Evolutionary conservation across 2,797 vertebrate genomes (phyloP).

Genomic region (Micrastur ruficollis): DNA sequence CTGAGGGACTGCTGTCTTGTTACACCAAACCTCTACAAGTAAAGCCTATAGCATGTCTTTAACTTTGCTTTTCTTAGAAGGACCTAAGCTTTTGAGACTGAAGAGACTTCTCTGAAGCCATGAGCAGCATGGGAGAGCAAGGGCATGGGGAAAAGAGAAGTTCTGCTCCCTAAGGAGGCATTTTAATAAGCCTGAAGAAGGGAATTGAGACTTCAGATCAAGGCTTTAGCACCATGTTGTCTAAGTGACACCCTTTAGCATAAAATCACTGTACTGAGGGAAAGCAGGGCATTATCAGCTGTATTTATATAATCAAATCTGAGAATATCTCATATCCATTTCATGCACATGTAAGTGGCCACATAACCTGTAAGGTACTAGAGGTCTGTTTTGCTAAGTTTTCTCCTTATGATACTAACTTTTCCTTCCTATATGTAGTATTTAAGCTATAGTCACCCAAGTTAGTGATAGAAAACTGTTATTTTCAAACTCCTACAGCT

Average conservation of each 20-base stretch:
- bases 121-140: background rate
- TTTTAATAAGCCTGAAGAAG: background rate
- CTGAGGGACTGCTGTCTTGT: background rate
- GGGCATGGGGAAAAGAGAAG: background rate
- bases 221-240: background rate
- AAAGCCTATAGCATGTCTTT: background rate
- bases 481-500: background rate
- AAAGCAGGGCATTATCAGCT: background rate
- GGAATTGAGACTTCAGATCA: background rate
- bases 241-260: background rate
- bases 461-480: background rate
- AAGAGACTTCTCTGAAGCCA: background rate
- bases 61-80: background rate
- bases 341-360: background rate
- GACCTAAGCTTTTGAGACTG: background rate
- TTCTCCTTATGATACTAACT: background rate
- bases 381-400: background rate
- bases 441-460: background rate
- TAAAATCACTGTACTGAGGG: background rate
- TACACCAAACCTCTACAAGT: background rate
- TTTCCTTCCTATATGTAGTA: background rate
- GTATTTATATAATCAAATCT: background rate
- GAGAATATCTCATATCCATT: background rate
- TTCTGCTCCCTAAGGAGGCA: background rate
- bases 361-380: background rate